These are phyloP conservation scores for Drosophila gunungcola DNA, from an alignment of 1,140 invertebrate species.

Conservation along the genomic window DNA sequence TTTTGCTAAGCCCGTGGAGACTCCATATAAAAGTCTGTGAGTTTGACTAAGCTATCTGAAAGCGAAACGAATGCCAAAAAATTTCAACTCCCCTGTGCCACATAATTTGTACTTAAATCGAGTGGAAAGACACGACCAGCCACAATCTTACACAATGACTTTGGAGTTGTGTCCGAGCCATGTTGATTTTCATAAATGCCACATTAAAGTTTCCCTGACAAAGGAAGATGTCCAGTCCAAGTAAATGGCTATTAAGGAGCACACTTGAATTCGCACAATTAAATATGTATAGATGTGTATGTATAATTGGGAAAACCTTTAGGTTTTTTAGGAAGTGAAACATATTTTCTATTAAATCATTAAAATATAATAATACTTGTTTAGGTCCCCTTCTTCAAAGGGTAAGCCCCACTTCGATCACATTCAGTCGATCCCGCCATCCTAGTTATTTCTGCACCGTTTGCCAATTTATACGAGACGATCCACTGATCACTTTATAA, in stretches of 20 bases:
- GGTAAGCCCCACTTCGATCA: background rate
- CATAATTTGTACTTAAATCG: conserved; percentile 72
- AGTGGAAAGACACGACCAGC: conserved; percentile 26
- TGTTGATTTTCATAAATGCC: conserved; percentile 59
- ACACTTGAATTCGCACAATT: background rate
- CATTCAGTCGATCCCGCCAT: background rate
- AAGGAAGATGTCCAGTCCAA: background rate
- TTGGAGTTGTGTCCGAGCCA: conserved; percentile 17
- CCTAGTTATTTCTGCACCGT: conserved; percentile 15
- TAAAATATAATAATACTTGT: background rate
- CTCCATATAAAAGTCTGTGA: conserved; percentile 8
- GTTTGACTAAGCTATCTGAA: conserved; percentile 27
- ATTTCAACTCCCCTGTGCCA: conserved; percentile 58
- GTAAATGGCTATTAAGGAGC: background rate
- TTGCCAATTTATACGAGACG: conserved; percentile 58
- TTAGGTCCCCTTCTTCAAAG: background rate
- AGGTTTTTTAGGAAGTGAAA: too few species aligned
- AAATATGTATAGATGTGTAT: too few species aligned
- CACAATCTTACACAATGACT: conserved; percentile 25
- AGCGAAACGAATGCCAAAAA: conserved; percentile 33
- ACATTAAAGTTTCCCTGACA: conserved; percentile 37
- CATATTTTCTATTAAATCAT: too few species aligned
- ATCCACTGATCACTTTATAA: conserved; percentile 68
- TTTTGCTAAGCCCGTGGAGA: background rate
- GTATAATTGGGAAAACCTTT: too few species aligned